Conservation (phyloP, 2,113 vertebrate genomes). For the Choloepus hoffmanni region DNA sequence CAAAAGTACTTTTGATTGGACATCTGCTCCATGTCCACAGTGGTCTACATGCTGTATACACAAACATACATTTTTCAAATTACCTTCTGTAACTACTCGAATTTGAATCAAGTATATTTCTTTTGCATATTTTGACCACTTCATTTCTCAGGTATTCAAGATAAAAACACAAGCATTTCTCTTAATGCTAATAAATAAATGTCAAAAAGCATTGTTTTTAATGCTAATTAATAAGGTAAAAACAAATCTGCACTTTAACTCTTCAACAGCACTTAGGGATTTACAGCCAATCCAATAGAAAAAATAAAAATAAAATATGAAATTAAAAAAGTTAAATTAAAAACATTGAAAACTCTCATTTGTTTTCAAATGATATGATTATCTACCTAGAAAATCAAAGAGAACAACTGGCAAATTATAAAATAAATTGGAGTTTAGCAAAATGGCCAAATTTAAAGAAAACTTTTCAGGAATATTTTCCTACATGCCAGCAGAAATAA, state of each 20-base stretch:
- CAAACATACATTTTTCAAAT: constrained; percentile 31
- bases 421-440: background rate
- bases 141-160: background rate
- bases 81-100: background rate
- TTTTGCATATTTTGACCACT: background rate
- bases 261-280: background rate
- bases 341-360: background rate
- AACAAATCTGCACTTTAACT: background rate
- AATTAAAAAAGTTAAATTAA: background rate
- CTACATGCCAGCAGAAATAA: background rate
- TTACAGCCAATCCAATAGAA: background rate
- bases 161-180: constrained; percentile 8
- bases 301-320: background rate
- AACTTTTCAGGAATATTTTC: background rate
- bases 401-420: background rate
- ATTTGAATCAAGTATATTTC: background rate
- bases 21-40: background rate
- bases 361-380: constrained; percentile 3
- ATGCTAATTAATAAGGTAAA: background rate
- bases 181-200: constrained; percentile 42
- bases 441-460: background rate
- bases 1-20: background rate
- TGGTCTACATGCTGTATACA: background rate
- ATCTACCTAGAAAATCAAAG: background rate
- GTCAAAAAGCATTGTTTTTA: background rate